These are phyloP conservation scores for Drosophila pullipes DNA, from an alignment of 2,888 invertebrate genomes.

Conservation along the genomic window DNA sequence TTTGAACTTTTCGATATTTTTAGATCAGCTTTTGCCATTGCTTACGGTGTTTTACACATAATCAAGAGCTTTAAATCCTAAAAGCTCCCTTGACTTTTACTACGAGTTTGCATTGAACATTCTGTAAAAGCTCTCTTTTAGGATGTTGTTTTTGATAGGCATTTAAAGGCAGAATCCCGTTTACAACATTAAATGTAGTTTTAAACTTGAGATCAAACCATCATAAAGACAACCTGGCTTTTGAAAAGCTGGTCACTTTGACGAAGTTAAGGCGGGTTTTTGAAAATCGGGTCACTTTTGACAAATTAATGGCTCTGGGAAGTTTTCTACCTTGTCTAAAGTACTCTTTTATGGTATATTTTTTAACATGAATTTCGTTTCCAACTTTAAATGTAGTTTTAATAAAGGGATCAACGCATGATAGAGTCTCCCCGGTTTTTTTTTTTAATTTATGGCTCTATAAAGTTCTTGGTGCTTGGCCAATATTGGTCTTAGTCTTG, in stretches of 20 bases:
- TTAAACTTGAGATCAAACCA: background rate
- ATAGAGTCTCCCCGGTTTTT: rapidly evolving
- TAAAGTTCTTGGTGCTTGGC: no score
- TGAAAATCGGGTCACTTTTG: background rate
- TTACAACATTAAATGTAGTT: background rate
- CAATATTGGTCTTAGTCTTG: no score
- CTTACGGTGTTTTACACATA: background rate
- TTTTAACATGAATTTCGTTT: background rate
- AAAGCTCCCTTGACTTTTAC: background rate
- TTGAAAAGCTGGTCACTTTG: no score
- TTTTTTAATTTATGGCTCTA: no score
- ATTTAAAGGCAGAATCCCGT: no score
- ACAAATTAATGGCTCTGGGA: background rate
- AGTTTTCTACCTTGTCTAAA: background rate
- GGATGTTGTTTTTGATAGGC: no score
- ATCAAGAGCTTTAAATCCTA: no score
- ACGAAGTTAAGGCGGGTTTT: background rate
- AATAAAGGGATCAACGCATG: no score
- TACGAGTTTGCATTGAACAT: background rate
- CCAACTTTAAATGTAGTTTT: background rate
- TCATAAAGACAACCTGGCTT: no score
- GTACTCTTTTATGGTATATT: background rate
- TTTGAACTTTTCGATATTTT: background rate
- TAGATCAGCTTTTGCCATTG: background rate
- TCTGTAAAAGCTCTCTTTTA: background rate